Base-by-base conservation (phyloP, 1,140 invertebrate species). In the Drosophila burlai region DNA sequence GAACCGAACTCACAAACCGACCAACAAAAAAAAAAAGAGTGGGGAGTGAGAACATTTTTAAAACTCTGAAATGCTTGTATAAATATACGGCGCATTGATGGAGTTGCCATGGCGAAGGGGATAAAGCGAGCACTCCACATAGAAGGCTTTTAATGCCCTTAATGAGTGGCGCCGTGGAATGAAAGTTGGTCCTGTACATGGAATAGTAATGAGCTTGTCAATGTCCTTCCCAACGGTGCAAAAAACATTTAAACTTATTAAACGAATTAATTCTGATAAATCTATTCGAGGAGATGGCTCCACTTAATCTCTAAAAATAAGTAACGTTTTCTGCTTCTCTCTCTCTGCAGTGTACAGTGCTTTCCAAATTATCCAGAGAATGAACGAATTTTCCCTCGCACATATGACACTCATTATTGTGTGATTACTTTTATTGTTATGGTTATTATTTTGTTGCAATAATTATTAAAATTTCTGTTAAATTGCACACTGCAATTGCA, bases 91-190 rank as follows among this genome's bases (percentile, higher is more conserved):
- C 71, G 64, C 75, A 89, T 89, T 89, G 85, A 90, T 89, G 75
- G 78, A 90, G 85, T 84, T 80, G 61, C 77, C 80, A 87, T 80
- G 77, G 73, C 24, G 72, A 60, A 66, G 62, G 59, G 63, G 58
- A 76, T 67, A 65, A 79, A 79, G 69, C 64, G 42, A 15, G 65
- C 69, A 76, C 76, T 87, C 64, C 54, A 78, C 67, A 72, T 79
- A 79, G 68, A 89, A 79, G 83, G 85, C 84, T 85, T 57, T 89
- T 90, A 85, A 89, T 89, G 81, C 72, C 72, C 76, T 83, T 87
- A 87, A 87, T 87, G 83, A 87, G 83, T 87, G 66, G 62, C 61
- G 36, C 45, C 57, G 49, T 26, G 66, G 78, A 80, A 76, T 66
- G 61, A 24, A 73, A 73, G 71, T 72, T 72, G 68, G 38, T 29